Percentiles rank a stretch among this genome's conserved stretches.
phyloP scores from a whole-genome alignment of 2,113 vertebrate species.

The Epinephelus fuscoguttatus region DNA sequence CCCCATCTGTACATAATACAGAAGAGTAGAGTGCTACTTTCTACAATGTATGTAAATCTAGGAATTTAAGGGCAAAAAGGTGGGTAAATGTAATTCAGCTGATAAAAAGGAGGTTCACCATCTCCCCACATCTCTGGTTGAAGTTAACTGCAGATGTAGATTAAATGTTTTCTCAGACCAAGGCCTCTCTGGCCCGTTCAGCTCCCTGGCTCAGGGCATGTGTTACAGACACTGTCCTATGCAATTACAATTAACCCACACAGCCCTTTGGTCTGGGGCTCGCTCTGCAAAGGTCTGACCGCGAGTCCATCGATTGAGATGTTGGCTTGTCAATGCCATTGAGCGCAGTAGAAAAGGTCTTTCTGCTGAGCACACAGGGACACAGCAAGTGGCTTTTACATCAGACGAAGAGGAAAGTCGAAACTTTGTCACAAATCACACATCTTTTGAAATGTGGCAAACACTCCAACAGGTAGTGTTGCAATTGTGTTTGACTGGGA shows the following conservation, averaged over 20 bases:
- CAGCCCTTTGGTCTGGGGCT: constrained; percentile 58
- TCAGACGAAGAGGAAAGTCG: constrained; percentile 11
- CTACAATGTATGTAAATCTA: background rate
- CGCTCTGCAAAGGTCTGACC: constrained; percentile 66
- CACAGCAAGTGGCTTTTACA: constrained; percentile 41
- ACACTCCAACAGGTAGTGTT: background rate
- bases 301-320: constrained; percentile 65
- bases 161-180: constrained; percentile 42
- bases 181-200: constrained; percentile 28
- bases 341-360: constrained; percentile 63
- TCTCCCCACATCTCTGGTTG: background rate
- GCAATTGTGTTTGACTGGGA: background rate
- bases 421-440: constrained; percentile 18
- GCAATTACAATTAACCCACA: constrained; percentile 77
- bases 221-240: constrained; percentile 70
- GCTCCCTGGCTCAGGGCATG: constrained; percentile 44
- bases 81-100: background rate
- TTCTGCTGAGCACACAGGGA: constrained; percentile 61
- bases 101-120: constrained; percentile 5
- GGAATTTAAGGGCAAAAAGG: background rate
- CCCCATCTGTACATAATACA: background rate
- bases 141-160: constrained; percentile 40
- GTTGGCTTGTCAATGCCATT: constrained; percentile 65
- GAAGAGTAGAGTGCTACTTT: background rate
- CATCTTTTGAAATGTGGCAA: background rate